Evolutionary conservation across 1,140 invertebrate genomes (phyloP), one percentile per base, ranked within the genome.

Genomic region (Macrocentrus cingulum): DNA sequence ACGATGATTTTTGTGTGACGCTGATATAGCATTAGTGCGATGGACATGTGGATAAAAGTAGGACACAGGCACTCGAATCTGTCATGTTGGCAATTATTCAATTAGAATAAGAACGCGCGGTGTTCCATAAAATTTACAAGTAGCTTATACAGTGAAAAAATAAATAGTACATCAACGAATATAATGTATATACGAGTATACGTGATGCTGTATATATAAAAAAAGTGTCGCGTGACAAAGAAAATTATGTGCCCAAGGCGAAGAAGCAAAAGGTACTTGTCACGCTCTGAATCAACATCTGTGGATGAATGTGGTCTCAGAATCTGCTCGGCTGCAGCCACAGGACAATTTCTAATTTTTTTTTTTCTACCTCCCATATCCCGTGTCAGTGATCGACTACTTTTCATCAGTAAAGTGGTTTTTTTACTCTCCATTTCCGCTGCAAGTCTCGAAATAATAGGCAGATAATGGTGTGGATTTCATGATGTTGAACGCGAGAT

Each of bases 261-360:
- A 46, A 46, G 44, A 46, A 46, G 25, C 44, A 8, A 23, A 46
- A n/a, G 7, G 13, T 13, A 23, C 19, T 18, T 46, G 44, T 46
- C 44, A 46, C 44, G 44, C 44, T 46, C 44, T 46, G 44, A 46
- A 46, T 46, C 44, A 23, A 23, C 20, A 46, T 46, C 44, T 39
- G 8, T 42, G 3, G 16, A 46, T n/a, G n/a, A n/a, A n/a, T 8
- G 13, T 39, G 36, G 36, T 8, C 44, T 46, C n/a, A 11, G 7
- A 9, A 9, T 46, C 44, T 46, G 2, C 44, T 46, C 19, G 3
- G n/a, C 20, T 39, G 13, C 15, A n/a, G 36, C 44, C 44, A 8
- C 44, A n/a, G 18, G 44, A 46, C 44, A 46, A 22, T 46, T 20
- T 20, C 18, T 46, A 20, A 18, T 22, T 46, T 46, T 46, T 46